Evolutionary conservation across 1,140 invertebrate genomes (phyloP), one percentile per base, ranked within the genome.

Genomic region (Leptopilina clavipes): DNA sequence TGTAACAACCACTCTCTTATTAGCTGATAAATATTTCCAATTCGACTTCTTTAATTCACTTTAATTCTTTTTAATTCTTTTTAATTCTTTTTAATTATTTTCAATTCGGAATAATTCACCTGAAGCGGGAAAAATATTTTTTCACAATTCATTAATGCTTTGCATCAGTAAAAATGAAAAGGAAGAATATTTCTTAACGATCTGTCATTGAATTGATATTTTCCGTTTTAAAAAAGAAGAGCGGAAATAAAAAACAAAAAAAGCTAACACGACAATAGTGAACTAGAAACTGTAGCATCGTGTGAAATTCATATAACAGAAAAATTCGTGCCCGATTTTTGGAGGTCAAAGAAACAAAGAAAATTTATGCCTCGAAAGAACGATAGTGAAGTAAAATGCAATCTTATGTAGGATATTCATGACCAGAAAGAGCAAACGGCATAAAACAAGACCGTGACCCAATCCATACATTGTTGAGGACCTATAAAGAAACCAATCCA

Each of bases 321-420:
- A n/a, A n/a, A n/a, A n/a, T 65, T 65, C 25, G 59, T 65, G 59
- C 22, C 22, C 22, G 22, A 65, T 65, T 65, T 31, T 65, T 22
- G 59, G 59, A 65, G 59, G 59, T 65, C 59, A 65, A 31, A 65
- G 14, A 25, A 54, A 65, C 59, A 65, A 65, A 65, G 56, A 65
- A 65, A 65, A 65, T 65, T 2, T 65, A 65, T 65, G 59, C 22
- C 25, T 65, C 25, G 25, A 14, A 31, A 65, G 22, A 65, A 10
- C 22, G 59, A 25, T 37, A 31, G 59, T 65, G 22, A 25, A 65
- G 25, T 65, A 65, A 65, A 40, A 65, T 31, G 59, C 25, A n/a
- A 22, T n/a, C 59, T 65, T 65, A 65, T 31, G 59, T 65, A n/a
- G 59, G 59, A 22, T 65, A 65, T 65, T 65, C 59, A 65, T 65